Percentiles rank a stretch among this genome's conserved stretches.
phyloP scores from a whole-genome alignment of 2,888 invertebrate genomes.

The Andrena minutula region DNA sequence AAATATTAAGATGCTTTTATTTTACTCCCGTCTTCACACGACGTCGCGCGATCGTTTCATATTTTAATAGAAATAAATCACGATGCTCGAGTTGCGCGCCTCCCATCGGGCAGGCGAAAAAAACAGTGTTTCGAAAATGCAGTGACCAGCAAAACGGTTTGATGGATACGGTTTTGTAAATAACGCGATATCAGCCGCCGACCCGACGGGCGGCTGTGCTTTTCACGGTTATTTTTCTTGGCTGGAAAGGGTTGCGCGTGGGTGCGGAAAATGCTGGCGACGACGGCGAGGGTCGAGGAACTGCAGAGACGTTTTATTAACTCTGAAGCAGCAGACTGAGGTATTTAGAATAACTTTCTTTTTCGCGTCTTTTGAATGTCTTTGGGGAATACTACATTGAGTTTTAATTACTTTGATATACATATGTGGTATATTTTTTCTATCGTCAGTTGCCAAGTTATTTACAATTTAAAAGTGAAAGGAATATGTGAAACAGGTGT shows the following conservation, averaged over 20 bases:
- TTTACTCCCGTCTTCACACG: conserved; percentile 25
- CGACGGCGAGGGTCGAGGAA: too few species aligned
- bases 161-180: conserved; percentile 45
- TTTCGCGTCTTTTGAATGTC: neutral
- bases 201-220: too few species aligned
- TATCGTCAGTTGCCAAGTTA: too few species aligned
- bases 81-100: neutral
- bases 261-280: neutral
- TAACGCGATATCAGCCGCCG: neutral
- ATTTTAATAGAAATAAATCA: conserved; percentile 52
- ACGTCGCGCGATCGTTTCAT: conserved; percentile 3
- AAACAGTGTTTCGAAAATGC: conserved; percentile 50
- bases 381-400: neutral
- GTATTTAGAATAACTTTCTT: neutral
- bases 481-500: too few species aligned
- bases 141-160: conserved; percentile 28
- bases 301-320: neutral
- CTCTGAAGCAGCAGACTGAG: neutral
- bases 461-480: too few species aligned
- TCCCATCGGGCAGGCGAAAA: conserved; percentile 16
- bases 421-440: neutral
- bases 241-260: neutral
- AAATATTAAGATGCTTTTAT: conserved; percentile 61
- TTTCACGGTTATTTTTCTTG: neutral
- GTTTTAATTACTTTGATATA: neutral